Base-by-base conservation (phyloP, 2,888 invertebrate genomes). In the Drosophila cognata region DNA sequence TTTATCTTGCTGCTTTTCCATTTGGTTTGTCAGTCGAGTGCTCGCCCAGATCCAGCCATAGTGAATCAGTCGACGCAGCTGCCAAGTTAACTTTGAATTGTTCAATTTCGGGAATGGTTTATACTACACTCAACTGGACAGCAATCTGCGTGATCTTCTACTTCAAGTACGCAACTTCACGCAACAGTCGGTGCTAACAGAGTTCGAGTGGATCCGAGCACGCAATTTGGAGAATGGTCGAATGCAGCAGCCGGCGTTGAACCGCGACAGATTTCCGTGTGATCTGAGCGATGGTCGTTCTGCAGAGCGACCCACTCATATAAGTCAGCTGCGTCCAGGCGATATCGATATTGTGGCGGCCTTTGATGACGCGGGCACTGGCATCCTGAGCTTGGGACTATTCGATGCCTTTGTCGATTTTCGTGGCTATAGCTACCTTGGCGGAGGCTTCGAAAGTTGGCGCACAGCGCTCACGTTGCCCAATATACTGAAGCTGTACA, bases 401-500 rank as follows among this genome's bases (percentile, higher is more conserved):
- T 41, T 88, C 1, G 92, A 94, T 21, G 69, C 94, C 0, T 8
- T 76, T 0, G 85, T 92, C 3, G 94, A 94, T 81, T 94, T 94
- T 87, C 91, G 94, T 38, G 94, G 94, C 33, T 76, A 93, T 6
- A 91, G 93, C 3, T 94, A 93, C 92, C 90, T 93, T 10, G 93
- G 93, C 70, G 94, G 95, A 4, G 94, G 94, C 2, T 91, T 94
- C 79, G 93, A 90, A 2, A 93, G 90, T 5, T 94, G 94, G 94
- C 91, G 93, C 63, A 89, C 93, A 68, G 94, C 90, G 75, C 79
- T 94, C 31, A 95, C 95, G 0, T 48, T 95, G 38, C 94, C 95
- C 21, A 95, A 95, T 90, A 94, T 95, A 48, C 82, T 95, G n/a
- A 95, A 94, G 82, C 94, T 94, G 80, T 96, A 94, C 90, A 96